These are phyloP conservation scores for Elaphurus davidianus DNA, from an alignment of 2,113 vertebrate genomes.

Conservation along the genomic window DNA sequence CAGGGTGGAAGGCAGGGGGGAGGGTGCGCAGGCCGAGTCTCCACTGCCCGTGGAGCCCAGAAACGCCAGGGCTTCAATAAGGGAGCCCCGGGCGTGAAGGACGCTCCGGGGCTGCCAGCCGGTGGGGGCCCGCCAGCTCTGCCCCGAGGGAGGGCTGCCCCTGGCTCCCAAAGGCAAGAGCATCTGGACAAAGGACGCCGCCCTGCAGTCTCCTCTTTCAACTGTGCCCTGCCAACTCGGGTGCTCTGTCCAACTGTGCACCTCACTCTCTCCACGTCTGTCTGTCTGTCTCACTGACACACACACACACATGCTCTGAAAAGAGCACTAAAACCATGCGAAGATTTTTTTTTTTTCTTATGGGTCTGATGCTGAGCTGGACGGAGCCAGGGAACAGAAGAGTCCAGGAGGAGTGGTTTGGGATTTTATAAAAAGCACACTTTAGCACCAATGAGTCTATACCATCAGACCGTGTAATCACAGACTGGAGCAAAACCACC, in stretches of 20 bases:
- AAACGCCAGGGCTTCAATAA: background rate
- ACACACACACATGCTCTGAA: background rate
- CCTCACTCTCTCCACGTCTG: background rate
- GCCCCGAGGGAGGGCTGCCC: background rate
- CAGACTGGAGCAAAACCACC: background rate
- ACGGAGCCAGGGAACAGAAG: background rate
- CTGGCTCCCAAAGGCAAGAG: background rate
- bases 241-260: accelerated
- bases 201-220: background rate
- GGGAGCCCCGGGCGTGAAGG: background rate
- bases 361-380: background rate
- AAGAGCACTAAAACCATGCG: background rate
- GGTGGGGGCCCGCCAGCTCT: background rate
- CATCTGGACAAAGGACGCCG: accelerated
- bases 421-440: background rate
- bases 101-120: background rate
- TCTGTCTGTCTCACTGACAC: background rate
- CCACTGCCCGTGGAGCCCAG: background rate
- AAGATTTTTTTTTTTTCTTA: background rate
- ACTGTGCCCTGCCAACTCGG: accelerated
- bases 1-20: background rate
- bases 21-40: background rate
- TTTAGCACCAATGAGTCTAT: background rate
- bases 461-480: background rate
- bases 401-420: background rate